Conservation (phyloP, 2,113 vertebrate species). For the Drymodes brunneopygia region DNA sequence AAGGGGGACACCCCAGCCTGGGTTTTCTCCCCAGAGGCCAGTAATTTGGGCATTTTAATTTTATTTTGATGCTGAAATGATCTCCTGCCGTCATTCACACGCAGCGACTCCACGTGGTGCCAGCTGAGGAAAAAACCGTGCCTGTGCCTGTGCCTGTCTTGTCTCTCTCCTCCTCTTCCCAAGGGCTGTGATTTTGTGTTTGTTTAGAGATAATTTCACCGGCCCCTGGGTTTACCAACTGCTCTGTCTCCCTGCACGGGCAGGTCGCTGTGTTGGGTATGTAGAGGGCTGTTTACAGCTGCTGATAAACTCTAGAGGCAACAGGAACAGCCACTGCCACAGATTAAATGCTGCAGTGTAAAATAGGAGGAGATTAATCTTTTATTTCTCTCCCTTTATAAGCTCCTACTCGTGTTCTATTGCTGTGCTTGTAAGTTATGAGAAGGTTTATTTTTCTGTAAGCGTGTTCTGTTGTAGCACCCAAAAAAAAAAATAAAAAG, state of each 20-base stretch:
- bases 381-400: constrained; percentile 19
- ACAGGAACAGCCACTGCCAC: neutral
- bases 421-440: neutral
- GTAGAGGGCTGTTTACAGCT: neutral
- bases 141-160: neutral
- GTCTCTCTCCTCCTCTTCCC: neutral
- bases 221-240: neutral
- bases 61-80: neutral
- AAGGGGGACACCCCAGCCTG: neutral
- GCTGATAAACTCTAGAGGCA: neutral
- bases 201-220: constrained; percentile 25
- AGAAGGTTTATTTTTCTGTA: constrained; percentile 15
- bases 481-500: neutral
- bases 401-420: constrained; percentile 8
- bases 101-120: rapidly evolving
- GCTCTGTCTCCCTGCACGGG: neutral
- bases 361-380: constrained; percentile 1
- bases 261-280: neutral
- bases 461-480: neutral
- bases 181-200: constrained; percentile 15
- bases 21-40: neutral
- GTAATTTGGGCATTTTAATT: neutral
- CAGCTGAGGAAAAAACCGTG: neutral
- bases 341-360: neutral
- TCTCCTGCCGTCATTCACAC: neutral